phyloP scores from a whole-genome alignment of 1,140 invertebrate species.

The Pemphigus obesinymphae region DNA sequence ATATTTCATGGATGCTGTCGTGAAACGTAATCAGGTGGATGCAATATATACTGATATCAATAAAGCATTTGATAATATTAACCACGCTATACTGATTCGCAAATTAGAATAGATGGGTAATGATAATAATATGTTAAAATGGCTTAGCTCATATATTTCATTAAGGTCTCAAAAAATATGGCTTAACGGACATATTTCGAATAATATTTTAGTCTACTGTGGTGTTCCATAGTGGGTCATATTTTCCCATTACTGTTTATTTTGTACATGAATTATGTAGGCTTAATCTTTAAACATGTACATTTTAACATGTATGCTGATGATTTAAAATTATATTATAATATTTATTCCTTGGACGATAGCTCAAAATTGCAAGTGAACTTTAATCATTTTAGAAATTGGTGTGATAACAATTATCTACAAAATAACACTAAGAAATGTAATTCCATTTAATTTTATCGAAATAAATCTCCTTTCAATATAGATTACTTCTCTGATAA shows the following conservation, averaged over 20 bases:
- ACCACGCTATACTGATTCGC: background rate
- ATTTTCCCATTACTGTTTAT: background rate
- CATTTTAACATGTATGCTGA: background rate
- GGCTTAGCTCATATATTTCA: background rate
- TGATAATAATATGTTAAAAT: too few relatives aligned
- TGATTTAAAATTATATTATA: background rate
- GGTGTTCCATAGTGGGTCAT: background rate
- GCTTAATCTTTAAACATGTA: background rate
- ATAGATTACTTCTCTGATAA: background rate
- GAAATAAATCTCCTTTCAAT: background rate
- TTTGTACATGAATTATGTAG: background rate
- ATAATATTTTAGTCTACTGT: background rate
- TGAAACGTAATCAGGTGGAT: background rate
- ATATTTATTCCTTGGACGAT: background rate
- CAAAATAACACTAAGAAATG: background rate
- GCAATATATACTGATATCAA: slow-evolving; percentile 19
- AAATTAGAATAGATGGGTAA: background rate
- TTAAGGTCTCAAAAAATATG: background rate
- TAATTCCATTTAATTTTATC: too few relatives aligned
- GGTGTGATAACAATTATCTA: background rate
- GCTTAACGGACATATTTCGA: background rate
- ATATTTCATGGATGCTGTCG: background rate
- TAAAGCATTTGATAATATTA: slow-evolving; percentile 21
- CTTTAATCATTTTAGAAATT: background rate
- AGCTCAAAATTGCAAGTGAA: background rate